Evolutionary conservation across 2,797 vertebrate genomes (phyloP).

Genomic region (Semotilus atromaculatus): DNA sequence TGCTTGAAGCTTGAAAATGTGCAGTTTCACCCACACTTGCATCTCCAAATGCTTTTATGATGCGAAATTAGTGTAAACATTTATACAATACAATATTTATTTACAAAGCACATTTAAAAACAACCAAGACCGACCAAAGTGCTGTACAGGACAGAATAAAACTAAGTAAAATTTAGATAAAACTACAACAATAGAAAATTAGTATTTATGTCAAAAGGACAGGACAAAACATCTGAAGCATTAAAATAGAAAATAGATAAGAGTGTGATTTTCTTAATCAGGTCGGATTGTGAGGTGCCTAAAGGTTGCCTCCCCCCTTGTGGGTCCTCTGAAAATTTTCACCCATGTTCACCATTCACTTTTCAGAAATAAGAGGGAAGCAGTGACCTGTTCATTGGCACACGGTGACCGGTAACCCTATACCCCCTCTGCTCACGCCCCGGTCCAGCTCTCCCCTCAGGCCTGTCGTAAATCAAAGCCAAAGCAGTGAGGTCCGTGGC

Average conservation of each 20-base stretch:
- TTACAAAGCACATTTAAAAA: too few relatives aligned
- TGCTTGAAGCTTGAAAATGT: not conserved
- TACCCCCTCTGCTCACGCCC: slow-evolving; percentile 14
- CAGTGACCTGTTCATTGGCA: slow-evolving; percentile 38
- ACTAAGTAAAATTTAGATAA: too few relatives aligned
- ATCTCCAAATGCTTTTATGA: not conserved
- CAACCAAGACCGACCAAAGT: too few relatives aligned
- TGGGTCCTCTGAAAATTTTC: not conserved
- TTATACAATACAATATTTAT: not conserved
- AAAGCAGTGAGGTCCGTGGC: slow-evolving; percentile 31
- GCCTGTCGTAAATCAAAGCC: slow-evolving; percentile 48
- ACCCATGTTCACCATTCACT: not conserved
- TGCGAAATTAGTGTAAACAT: not conserved
- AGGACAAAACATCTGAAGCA: not conserved
- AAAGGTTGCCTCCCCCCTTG: not conserved
- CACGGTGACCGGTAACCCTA: slow-evolving; percentile 49
- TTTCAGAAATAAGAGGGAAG: slow-evolving; percentile 11
- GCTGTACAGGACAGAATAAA: too few relatives aligned
- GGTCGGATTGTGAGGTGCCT: not conserved
- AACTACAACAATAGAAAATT: too few relatives aligned
- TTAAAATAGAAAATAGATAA: not conserved
- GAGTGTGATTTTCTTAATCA: not conserved
- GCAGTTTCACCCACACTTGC: not conserved
- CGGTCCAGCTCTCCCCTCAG: slow-evolving; percentile 42
- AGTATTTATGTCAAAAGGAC: not conserved